These are phyloP conservation scores for Melanchra persicariae DNA, from an alignment of 2,888 invertebrate species.

Conservation along the genomic window DNA sequence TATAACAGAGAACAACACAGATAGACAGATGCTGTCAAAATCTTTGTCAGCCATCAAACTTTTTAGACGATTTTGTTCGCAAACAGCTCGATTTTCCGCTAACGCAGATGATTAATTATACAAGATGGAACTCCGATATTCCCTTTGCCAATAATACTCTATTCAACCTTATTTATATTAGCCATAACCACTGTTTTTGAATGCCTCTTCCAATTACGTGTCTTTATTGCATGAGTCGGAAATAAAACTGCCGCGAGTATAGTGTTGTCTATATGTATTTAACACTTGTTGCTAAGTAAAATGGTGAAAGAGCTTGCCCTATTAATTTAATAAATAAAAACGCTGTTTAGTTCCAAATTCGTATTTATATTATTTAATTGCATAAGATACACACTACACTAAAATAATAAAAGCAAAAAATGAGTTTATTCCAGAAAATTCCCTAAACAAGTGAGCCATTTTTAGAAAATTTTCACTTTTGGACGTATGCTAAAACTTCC, in stretches of 20 bases:
- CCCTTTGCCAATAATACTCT: constrained; percentile 18
- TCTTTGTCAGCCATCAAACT: constrained; percentile 76
- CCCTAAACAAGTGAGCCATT: constrained; percentile 32
- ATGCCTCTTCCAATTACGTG: constrained; percentile 3
- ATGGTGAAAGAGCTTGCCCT: not conserved
- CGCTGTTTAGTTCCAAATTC: constrained; percentile 11
- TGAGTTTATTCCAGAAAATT: constrained; percentile 39
- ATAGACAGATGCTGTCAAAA: constrained; percentile 70
- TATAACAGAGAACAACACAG: constrained; percentile 58
- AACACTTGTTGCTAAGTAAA: constrained; percentile 48
- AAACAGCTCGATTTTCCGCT: constrained; percentile 86
- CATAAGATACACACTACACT: constrained; percentile 33
- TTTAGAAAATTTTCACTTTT: constrained; percentile 41
- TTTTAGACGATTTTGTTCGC: constrained; percentile 82
- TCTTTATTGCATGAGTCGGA: constrained; percentile 33
- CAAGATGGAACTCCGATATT: constrained; percentile 67
- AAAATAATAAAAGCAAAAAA: constrained; percentile 19
- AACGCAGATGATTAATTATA: constrained; percentile 86
- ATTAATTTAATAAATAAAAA: constrained; percentile 10
- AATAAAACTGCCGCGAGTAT: constrained; percentile 38
- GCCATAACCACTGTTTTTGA: constrained; percentile 31
- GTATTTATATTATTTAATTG: constrained; percentile 15
- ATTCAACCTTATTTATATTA: constrained; percentile 42
- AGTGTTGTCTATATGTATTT: constrained; percentile 32
- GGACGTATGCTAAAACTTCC: constrained; percentile 9